Base-by-base conservation (phyloP, 1,140 invertebrate genomes). In the Drosophila tristis region DNA sequence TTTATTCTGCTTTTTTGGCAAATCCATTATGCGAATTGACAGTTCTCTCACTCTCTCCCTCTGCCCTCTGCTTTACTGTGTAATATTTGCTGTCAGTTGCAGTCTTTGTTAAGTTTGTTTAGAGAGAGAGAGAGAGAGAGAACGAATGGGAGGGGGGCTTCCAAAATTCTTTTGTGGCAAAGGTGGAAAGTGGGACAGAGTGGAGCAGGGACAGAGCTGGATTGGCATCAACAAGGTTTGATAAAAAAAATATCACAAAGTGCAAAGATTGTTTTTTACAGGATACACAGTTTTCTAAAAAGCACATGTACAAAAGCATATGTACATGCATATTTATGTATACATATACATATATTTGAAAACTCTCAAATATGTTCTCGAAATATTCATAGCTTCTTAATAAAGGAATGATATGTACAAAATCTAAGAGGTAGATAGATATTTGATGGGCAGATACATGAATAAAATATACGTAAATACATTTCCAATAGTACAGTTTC, bases 21-120 rank as follows among this genome's bases (percentile, higher is more conserved):
- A 90, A 90, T 84, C 81, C 87, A 90, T 90, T 90, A 87, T 90
- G 71, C 90, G 81, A 90, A 90, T 90, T 90, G 87, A 90, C 87
- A 90, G 81, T 82, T 85, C 74, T 16, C 31, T 39, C 65, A 43
- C 64, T 49, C 63, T 25, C 60, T 63, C 62, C 26, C 49, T 44
- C 60, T 63, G n/a, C 23, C 20, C 64, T 16, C 26, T 13, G 49
- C 9, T 39, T 13, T 5, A 5, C 35, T 64, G 62, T 62, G 72
- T 78, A 87, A 90, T 90, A 90, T 90, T 90, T 82, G 79, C 87
- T 90, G 87, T 90, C 87, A 90, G 87, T 90, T 87, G 87, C 87
- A 90, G 87, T 70, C 55, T 71, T 89, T 89, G 80, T 81, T 80
- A 57, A 60, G 67, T 75, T 85, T 76, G 63, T 76, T 80, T 75